Evolutionary conservation across 2,797 vertebrate genomes (phyloP).

Genomic region (Euthynnus affinis): DNA sequence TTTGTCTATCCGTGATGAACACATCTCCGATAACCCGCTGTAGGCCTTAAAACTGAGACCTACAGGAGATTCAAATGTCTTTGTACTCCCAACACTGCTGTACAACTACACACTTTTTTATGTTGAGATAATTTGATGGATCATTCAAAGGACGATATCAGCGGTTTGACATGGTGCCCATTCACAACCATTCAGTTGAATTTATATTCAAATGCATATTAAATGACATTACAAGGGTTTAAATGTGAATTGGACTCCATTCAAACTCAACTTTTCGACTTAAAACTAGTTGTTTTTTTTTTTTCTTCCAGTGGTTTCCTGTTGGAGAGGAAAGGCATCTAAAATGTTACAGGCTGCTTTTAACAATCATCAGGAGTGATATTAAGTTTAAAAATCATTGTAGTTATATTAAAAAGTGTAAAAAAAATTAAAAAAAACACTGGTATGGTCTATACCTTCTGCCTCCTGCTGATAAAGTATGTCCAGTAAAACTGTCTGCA

Average conservation of each 20-base stretch:
- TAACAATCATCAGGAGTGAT: background rate
- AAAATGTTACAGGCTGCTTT: background rate
- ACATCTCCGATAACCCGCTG: constrained; percentile 53
- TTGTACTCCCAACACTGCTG: constrained; percentile 6
- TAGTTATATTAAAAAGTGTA: background rate
- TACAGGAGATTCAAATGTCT: constrained; percentile 12
- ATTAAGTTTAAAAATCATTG: background rate
- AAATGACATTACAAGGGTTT: background rate
- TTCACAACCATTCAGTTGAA: background rate
- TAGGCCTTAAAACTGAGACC: constrained; percentile 34
- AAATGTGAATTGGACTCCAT: background rate
- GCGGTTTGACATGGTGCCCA: background rate
- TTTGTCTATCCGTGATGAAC: constrained; percentile 55
- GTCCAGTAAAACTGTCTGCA: constrained; percentile 27
- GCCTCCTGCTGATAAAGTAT: constrained; percentile 11
- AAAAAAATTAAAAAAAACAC: too few relatives aligned
- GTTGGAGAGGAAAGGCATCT: background rate
- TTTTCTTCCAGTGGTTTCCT: background rate
- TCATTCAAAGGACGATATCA: constrained; percentile 15
- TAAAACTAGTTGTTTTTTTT: background rate
- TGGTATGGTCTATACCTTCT: background rate
- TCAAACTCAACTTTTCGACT: background rate
- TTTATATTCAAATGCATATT: background rate
- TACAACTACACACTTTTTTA: background rate
- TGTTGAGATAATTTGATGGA: background rate